phyloP scores from a whole-genome alignment of 2,888 invertebrate genomes.

The Anticlea derivata region DNA sequence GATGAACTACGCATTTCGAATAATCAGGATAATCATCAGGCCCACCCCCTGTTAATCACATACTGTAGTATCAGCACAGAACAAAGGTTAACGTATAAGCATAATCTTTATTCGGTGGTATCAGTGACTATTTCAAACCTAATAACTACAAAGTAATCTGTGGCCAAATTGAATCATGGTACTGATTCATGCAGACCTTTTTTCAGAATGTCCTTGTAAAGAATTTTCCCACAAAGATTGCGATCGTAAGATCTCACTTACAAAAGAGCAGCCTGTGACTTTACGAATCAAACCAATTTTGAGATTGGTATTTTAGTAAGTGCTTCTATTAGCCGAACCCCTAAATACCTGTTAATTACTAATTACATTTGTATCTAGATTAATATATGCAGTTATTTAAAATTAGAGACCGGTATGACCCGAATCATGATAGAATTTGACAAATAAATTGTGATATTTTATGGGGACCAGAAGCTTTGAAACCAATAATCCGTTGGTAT shows the following conservation, averaged over 20 bases:
- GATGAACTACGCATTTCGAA: too few species aligned
- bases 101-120: too few species aligned
- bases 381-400: not conserved
- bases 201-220: constrained; percentile 18
- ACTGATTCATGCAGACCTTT: not conserved
- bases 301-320: not conserved
- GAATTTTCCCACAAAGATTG: constrained; percentile 26
- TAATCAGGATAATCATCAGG: too few species aligned
- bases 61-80: too few species aligned
- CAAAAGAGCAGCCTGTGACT: constrained; percentile 19
- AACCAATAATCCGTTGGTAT: too few species aligned
- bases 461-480: not conserved
- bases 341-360: too few species aligned
- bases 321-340: too few species aligned
- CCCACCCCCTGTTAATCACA: too few species aligned
- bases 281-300: not conserved
- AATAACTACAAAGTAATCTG: too few species aligned
- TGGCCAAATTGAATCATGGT: too few species aligned
- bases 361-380: not conserved
- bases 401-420: not conserved
- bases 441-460: not conserved
- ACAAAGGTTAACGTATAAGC: too few species aligned
- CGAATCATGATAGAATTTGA: not conserved
- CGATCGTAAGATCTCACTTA: constrained; percentile 17
- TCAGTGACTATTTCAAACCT: too few species aligned